phyloP scores from a whole-genome alignment of 2,113 vertebrate species.

The Chascanopsetta lugubris region DNA sequence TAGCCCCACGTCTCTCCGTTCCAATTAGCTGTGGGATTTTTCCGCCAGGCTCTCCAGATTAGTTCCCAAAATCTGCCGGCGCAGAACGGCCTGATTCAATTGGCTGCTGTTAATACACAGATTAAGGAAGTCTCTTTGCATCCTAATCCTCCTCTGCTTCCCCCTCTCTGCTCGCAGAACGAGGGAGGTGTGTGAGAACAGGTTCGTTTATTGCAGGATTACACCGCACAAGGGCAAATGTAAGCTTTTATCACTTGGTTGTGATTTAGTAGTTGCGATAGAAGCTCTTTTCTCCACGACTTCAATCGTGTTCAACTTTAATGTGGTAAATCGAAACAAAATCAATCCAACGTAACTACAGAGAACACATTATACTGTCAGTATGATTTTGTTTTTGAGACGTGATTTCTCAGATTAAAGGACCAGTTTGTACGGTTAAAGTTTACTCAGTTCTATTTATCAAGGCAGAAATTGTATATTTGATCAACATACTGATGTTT shows the following conservation, averaged over 20 bases:
- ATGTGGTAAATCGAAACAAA: too few relatives aligned
- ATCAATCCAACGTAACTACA: too few relatives aligned
- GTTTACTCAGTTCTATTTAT: too few relatives aligned
- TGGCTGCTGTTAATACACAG: conserved; percentile 69
- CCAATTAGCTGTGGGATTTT: conserved; percentile 61
- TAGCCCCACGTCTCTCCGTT: conserved; percentile 14
- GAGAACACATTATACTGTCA: too few relatives aligned
- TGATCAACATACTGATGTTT: too few relatives aligned
- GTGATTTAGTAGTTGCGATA: conserved; percentile 2
- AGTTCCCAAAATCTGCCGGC: conserved; percentile 61
- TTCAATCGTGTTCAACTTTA: too few relatives aligned
- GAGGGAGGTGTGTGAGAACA: conserved; percentile 66
- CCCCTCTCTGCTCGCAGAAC: conserved; percentile 32
- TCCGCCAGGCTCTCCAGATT: conserved; percentile 51
- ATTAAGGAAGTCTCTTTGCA: conserved; percentile 68
- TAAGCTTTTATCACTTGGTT: conserved; percentile 58
- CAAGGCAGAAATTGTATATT: too few relatives aligned
- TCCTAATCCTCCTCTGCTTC: conserved; percentile 65
- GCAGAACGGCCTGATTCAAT: conserved; percentile 60
- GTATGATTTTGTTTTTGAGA: too few relatives aligned
- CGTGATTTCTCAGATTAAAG: too few relatives aligned
- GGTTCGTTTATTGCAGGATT: conserved; percentile 52
- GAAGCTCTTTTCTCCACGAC: background rate
- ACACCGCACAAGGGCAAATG: conserved; percentile 50
- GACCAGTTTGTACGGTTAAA: too few relatives aligned